Evolutionary conservation across 2,888 invertebrate species (phyloP).

Genomic region (Julus scandinavius): DNA sequence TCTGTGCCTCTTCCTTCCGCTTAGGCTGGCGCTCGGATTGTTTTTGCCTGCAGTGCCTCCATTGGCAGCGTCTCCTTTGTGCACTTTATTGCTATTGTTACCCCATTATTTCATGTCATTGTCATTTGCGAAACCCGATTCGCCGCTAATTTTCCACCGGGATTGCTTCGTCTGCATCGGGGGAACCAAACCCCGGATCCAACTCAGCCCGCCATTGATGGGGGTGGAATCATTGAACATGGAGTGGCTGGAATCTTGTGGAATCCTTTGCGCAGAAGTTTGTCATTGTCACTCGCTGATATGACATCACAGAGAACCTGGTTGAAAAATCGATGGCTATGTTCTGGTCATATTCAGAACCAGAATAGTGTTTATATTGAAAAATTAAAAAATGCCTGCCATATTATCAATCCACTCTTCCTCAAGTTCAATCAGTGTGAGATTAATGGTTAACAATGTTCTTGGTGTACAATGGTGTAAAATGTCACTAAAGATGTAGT

Average conservation of each 20-base stretch:
- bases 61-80: constrained; percentile 23
- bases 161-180: constrained; percentile 28
- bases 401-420: no score
- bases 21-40: not conserved
- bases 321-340: no score
- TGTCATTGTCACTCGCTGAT: no score
- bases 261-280: not conserved
- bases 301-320: no score
- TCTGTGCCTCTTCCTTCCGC: constrained; percentile 52
- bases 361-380: no score
- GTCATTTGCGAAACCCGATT: constrained; percentile 44
- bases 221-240: not conserved
- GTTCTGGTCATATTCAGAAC: no score
- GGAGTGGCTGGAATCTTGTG: not conserved
- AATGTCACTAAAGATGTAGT: no score
- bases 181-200: not conserved
- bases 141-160: constrained; percentile 30
- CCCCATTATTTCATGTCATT: constrained; percentile 27
- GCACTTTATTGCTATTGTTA: constrained; percentile 44
- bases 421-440: no score
- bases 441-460: no score
- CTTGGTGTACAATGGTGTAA: no score
- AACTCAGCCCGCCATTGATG: not conserved
- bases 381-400: no score
- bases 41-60: constrained; percentile 11